Base-by-base conservation (phyloP, 2,888 invertebrate species). In the Agrenia bidenticulata region DNA sequence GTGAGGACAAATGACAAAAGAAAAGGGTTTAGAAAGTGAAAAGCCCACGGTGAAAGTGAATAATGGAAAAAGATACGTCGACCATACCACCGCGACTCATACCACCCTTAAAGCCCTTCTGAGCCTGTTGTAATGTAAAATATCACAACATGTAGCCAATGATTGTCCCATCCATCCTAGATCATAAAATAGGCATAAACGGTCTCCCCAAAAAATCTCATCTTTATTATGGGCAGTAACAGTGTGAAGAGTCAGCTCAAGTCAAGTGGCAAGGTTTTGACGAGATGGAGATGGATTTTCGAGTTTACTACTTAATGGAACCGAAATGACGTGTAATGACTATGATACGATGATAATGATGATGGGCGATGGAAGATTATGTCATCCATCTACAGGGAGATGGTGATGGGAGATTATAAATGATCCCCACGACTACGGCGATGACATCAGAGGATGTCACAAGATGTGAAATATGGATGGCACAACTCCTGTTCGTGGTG, bases 1-100 rank as follows among this genome's bases (percentile, higher is more conserved):
- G 67, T 59, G 64, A 58, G 54, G 67, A 67, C 67, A 67, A 67
- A 64, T 67, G 37, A 58, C 51, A 55, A 63, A 64, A 57, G 57
- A 61, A 50, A 49, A 64, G n/a, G 56, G 49, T 24, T 61, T 42
- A 61, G 57, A 65, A 53, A 61, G 61, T 58, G 55, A 58, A 45
- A 55, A 27, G 56, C 19, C 41, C 7, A 39, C 21, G 41, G 56
- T 57, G 56, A 57, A 57, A 57, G 56, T 17, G 27, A 45, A 19
- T 45, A 45, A 45, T 45, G 21, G 51, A 51, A 45, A 45, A 45
- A 45, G 45, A 45, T 45, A 45, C 45, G 45, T 17, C 45, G 5
- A 19, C 32, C 32, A 32, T 32, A 32, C 11, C 32, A 32, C 11
- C 4, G 32, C n/a, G n/a, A n/a, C n/a, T 4, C 32, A 32, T 32